Evolutionary conservation across 1,140 invertebrate genomes (phyloP).

Genomic region (Drosophila nigromelanica): DNA sequence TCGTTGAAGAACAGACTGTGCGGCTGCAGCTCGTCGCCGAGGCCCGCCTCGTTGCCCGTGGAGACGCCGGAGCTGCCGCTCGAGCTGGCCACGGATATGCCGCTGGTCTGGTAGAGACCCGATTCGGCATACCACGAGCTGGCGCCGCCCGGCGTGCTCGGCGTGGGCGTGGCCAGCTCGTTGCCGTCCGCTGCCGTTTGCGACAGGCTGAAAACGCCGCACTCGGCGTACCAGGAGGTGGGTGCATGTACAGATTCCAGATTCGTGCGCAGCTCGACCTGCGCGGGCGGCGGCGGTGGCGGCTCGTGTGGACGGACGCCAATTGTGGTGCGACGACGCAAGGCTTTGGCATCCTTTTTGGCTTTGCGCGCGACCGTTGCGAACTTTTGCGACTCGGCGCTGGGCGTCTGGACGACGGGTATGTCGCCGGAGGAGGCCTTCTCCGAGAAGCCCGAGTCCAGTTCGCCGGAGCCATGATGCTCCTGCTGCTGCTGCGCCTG

Average conservation of each 20-base stretch:
- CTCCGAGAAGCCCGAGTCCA: constrained; percentile 85
- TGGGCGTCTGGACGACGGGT: constrained; percentile 24
- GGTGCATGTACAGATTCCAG: constrained; percentile 31
- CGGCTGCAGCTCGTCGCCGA: constrained; percentile 73
- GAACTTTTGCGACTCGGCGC: constrained; percentile 63
- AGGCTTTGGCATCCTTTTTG: constrained; percentile 67
- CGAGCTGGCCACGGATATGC: constrained; percentile 81
- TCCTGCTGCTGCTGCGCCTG: constrained; percentile 23
- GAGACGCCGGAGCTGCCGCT: constrained; percentile 83
- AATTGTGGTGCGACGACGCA: constrained; percentile 68
- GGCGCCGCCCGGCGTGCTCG: constrained; percentile 55
- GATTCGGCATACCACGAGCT: constrained; percentile 87
- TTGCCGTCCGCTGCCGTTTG: constrained; percentile 14
- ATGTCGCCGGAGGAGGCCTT: constrained; percentile 59
- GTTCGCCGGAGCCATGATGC: constrained; percentile 84
- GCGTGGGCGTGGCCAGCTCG: constrained; percentile 54
- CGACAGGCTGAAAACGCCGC: constrained; percentile 84
- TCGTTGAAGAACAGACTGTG: constrained; percentile 88
- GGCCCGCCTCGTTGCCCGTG: constrained; percentile 79
- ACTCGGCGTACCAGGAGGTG: constrained; percentile 85
- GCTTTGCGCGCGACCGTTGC: constrained; percentile 63
- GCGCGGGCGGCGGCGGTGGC: constrained; percentile 78
- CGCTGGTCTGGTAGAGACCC: constrained; percentile 86
- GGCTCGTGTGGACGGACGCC: constrained; percentile 78
- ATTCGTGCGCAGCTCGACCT: not conserved